Evolutionary conservation across 2,888 invertebrate genomes (phyloP).

Genomic region (Leucoma salicis): DNA sequence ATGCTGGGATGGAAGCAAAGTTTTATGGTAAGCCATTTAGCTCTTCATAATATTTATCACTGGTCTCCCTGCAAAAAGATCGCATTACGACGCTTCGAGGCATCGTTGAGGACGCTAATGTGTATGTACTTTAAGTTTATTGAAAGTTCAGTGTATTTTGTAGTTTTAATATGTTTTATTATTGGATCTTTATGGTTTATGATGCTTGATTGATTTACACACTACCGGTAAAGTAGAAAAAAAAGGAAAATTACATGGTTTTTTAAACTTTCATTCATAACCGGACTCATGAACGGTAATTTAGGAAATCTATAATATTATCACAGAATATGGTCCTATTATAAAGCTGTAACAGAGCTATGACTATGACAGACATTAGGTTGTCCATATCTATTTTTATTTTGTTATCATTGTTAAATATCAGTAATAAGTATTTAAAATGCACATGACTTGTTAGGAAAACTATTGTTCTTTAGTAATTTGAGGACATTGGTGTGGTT

Average conservation of each 20-base stretch:
- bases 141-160: slow-evolving; percentile 5
- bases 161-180: slow-evolving; percentile 1
- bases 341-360: no score
- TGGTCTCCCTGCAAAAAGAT: slow-evolving; percentile 7
- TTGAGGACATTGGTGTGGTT: no score
- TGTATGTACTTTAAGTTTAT: slow-evolving; percentile 10
- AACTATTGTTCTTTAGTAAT: no score
- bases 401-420: no score
- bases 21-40: slow-evolving; percentile 20
- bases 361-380: no score
- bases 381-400: no score
- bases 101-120: slow-evolving; percentile 14
- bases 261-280: no score
- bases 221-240: not conserved
- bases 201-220: slow-evolving; percentile 4
- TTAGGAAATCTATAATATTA: no score
- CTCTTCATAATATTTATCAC: slow-evolving; percentile 17
- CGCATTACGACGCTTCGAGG: slow-evolving; percentile 10
- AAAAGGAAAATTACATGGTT: not conserved
- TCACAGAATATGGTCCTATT: no score
- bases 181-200: slow-evolving; percentile 10
- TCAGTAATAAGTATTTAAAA: no score
- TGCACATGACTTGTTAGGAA: no score
- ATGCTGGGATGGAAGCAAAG: slow-evolving; percentile 13
- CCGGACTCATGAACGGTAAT: no score